Evolutionary conservation across 2,113 vertebrate genomes (phyloP).

Genomic region (Lamprologus speciosus): DNA sequence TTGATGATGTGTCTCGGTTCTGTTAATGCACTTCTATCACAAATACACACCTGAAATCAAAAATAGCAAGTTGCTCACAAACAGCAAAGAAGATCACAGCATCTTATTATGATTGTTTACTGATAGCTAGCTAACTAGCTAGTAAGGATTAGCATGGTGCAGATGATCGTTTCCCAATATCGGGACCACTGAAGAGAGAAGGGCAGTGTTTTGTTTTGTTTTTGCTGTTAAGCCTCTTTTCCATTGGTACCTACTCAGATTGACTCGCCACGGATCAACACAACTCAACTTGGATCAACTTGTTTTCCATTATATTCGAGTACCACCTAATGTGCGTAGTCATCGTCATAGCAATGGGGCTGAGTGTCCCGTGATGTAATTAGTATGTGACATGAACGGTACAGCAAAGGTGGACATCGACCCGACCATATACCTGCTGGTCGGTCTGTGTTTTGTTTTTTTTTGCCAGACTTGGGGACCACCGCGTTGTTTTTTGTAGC

Average conservation of each 20-base stretch:
- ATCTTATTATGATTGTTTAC: neutral
- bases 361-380: neutral
- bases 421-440: neutral
- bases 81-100: neutral
- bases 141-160: neutral
- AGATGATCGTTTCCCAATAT: neutral
- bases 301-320: neutral
- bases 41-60: neutral
- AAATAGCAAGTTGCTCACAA: neutral
- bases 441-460: accelerated
- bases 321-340: neutral
- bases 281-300: neutral
- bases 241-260: neutral
- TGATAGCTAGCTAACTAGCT: neutral
- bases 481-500: neutral
- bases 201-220: neutral
- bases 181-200: neutral
- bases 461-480: neutral
- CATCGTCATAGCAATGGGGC: neutral
- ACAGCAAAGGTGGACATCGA: neutral
- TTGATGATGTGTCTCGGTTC: neutral
- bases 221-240: neutral
- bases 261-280: neutral
- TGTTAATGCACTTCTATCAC: neutral
- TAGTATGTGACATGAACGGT: neutral